phyloP scores from a whole-genome alignment of 92 coral and sea anemone genomes.

The Heliopora coerulea region DNA sequence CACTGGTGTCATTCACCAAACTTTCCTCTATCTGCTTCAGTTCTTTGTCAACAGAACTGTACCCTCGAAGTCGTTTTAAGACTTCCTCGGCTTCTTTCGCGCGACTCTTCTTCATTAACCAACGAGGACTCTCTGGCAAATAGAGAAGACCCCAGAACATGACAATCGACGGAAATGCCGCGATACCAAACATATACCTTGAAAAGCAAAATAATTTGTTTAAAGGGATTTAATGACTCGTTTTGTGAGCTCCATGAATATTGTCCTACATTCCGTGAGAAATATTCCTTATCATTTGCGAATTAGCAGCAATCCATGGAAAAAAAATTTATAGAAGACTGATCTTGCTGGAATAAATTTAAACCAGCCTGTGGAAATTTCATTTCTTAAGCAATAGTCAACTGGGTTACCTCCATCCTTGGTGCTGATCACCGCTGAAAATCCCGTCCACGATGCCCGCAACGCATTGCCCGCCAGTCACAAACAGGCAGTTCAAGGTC shows the following conservation, averaged over 20 bases:
- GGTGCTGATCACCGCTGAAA: slow-evolving; percentile 45
- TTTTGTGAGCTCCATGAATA: no score
- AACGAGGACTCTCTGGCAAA: slow-evolving; percentile 94
- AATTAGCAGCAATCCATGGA: no score
- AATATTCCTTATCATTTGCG: no score
- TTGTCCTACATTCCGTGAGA: no score
- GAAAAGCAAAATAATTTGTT: no score
- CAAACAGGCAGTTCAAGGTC: slow-evolving; percentile 57
- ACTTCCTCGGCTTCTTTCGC: slow-evolving; percentile 56
- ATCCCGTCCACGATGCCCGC: slow-evolving; percentile 77
- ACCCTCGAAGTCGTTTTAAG: slow-evolving; percentile 61
- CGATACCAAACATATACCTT: slow-evolving; percentile 91
- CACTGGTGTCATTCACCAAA: no score
- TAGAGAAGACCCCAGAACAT: slow-evolving; percentile 75
- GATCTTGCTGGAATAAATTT: no score
- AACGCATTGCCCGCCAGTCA: slow-evolving; percentile 85
- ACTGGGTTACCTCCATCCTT: slow-evolving; percentile 84
- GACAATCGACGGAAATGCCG: slow-evolving; percentile 72
- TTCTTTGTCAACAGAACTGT: slow-evolving; percentile 50
- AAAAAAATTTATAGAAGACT: no score
- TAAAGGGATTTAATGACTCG: no score
- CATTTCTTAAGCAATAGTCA: no score
- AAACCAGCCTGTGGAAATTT: no score
- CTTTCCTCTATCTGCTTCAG: no score
- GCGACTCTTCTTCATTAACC: slow-evolving; percentile 74